Evolutionary conservation across 2,888 invertebrate genomes (phyloP).

Genomic region (Cephus rjabovi): DNA sequence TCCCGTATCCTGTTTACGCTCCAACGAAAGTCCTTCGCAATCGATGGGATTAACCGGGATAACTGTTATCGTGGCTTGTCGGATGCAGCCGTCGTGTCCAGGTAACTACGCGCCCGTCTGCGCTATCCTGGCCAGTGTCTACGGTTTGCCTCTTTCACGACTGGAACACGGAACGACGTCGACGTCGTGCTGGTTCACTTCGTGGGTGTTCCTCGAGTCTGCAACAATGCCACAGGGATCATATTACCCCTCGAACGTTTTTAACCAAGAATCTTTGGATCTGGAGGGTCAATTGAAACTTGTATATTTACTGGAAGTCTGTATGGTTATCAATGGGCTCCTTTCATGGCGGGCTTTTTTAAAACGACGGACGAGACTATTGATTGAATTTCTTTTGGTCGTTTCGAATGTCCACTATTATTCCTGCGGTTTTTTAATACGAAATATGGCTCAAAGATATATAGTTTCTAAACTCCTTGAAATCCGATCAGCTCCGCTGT

Average conservation of each 20-base stretch:
- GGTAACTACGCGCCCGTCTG: neutral
- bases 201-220: neutral
- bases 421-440: neutral
- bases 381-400: neutral
- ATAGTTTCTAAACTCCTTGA: neutral
- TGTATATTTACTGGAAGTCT: neutral
- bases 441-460: neutral
- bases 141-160: neutral
- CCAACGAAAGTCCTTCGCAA: neutral
- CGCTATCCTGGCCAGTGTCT: neutral
- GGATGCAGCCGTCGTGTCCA: neutral
- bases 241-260: neutral
- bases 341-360: neutral
- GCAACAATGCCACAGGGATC: neutral
- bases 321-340: neutral
- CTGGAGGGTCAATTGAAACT: neutral
- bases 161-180: neutral
- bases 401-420: neutral
- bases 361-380: neutral
- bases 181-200: neutral
- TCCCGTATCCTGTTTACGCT: neutral
- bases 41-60: neutral
- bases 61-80: neutral
- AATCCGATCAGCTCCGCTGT: neutral
- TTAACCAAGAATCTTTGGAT: neutral